Conservation (phyloP, 2,888 invertebrate genomes). For the Drosophila macrospina region DNA sequence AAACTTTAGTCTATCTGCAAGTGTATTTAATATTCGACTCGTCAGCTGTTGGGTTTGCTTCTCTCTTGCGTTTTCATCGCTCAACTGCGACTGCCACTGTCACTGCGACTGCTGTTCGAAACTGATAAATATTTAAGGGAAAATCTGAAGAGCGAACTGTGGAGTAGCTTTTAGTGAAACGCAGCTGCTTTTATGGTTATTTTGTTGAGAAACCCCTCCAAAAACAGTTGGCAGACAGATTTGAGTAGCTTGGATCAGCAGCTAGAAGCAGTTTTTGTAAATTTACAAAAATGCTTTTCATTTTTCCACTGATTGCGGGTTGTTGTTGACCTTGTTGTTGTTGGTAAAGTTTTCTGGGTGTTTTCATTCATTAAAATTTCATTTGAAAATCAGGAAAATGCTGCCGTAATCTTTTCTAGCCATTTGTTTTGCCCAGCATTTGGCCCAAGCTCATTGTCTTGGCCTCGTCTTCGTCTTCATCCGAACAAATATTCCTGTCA, state of each 20-base stretch:
- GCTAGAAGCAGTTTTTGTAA: constrained; percentile 21
- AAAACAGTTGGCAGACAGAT: constrained; percentile 32
- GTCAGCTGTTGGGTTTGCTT: background rate
- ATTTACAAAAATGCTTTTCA: constrained; percentile 50
- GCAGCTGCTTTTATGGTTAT: constrained; percentile 59
- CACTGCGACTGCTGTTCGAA: constrained; percentile 40
- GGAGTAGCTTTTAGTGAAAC: constrained; percentile 37
- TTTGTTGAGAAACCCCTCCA: constrained; percentile 32
- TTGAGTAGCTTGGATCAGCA: constrained; percentile 42
- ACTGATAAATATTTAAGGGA: constrained; percentile 70
- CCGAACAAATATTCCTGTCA: constrained; percentile 35
- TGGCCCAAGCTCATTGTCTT: constrained; percentile 40
- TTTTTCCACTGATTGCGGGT: constrained; percentile 39
- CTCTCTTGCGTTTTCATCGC: background rate
- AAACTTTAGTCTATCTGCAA: background rate
- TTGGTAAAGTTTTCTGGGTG: constrained; percentile 37
- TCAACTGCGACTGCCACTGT: constrained; percentile 24
- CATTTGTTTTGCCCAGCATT: constrained; percentile 52
- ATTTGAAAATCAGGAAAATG: constrained; percentile 79
- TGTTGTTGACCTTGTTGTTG: constrained; percentile 16
- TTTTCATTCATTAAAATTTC: constrained; percentile 76
- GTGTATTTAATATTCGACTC: constrained; percentile 9
- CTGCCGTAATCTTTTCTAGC: constrained; percentile 69
- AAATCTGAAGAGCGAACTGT: constrained; percentile 41
- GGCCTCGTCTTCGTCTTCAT: background rate